These are phyloP conservation scores for Actinia equina DNA, from an alignment of 64 coral and sea anemone species.

Conservation along the genomic window DNA sequence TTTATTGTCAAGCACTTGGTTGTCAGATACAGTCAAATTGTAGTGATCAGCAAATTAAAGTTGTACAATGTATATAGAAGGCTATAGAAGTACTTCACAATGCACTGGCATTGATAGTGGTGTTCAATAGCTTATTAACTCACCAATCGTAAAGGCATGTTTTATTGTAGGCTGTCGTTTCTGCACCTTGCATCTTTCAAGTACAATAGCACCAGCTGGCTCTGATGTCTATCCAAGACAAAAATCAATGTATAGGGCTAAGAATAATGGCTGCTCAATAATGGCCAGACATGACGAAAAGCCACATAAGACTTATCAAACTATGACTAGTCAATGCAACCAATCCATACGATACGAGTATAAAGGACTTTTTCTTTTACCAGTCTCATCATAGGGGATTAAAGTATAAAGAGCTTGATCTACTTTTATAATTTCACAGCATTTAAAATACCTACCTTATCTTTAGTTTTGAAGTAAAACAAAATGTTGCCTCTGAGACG, in stretches of 20 bases:
- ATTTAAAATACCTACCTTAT: constrained; percentile 55
- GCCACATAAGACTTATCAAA: too few relatives aligned
- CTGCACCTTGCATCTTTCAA: constrained; percentile 74
- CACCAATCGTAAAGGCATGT: constrained; percentile 92
- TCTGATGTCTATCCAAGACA: constrained; percentile 59
- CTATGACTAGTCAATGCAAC: too few relatives aligned
- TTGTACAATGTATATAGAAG: too few relatives aligned
- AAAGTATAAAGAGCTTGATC: not conserved
- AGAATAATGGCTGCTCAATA: too few relatives aligned
- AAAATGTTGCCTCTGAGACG: constrained; percentile 90
- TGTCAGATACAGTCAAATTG: too few relatives aligned
- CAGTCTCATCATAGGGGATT: not conserved
- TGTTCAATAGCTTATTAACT: too few relatives aligned
- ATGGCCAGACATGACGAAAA: too few relatives aligned
- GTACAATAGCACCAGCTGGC: constrained; percentile 80
- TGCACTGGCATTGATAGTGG: too few relatives aligned
- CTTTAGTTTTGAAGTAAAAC: constrained; percentile 95
- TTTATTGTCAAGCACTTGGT: too few relatives aligned
- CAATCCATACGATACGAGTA: too few relatives aligned
- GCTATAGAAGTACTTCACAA: too few relatives aligned
- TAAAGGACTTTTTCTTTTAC: not conserved
- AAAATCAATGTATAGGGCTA: not conserved
- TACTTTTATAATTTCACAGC: not conserved
- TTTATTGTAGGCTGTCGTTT: constrained; percentile 61
- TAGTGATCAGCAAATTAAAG: too few relatives aligned